Evolutionary conservation across 2,888 invertebrate genomes (phyloP).

Genomic region (Seira musarum): DNA sequence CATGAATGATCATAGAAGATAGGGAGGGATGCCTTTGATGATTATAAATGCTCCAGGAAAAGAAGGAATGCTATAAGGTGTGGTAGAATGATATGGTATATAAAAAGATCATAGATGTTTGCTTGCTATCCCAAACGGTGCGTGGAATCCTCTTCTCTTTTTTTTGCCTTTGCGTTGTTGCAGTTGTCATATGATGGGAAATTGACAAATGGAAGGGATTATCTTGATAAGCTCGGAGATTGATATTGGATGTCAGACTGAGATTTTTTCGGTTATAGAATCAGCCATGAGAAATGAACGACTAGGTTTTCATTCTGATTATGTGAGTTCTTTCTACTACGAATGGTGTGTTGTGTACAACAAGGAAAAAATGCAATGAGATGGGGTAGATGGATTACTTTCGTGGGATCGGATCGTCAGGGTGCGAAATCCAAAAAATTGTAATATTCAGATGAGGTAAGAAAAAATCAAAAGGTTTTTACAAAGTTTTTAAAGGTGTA

Average conservation of each 20-base stretch:
- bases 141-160: slow-evolving; percentile 3
- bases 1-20: too few species aligned
- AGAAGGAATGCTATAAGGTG: neutral
- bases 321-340: too few species aligned
- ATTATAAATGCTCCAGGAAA: slow-evolving; percentile 8
- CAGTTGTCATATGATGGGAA: slow-evolving; percentile 67
- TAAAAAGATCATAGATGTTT: neutral
- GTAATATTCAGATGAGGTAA: neutral
- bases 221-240: slow-evolving; percentile 68
- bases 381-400: neutral
- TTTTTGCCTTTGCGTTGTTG: slow-evolving; percentile 18
- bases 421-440: neutral
- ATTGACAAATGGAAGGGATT: slow-evolving; percentile 70
- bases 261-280: slow-evolving; percentile 61
- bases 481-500: too few species aligned
- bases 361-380: slow-evolving; percentile 9
- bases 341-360: neutral
- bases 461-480: neutral
- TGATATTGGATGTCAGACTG: slow-evolving; percentile 67
- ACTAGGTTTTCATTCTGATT: neutral
- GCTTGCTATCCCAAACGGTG: slow-evolving; percentile 5
- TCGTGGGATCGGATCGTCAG: too few species aligned
- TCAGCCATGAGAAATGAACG: slow-evolving; percentile 58
- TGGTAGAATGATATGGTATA: neutral
- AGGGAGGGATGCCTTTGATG: slow-evolving; percentile 3